A percentile compares a stretch with the other conserved stretches of the same genome.
Evolutionary conservation across 2,797 vertebrate species (phyloP).

Genomic region (Antrozous pallidus): DNA sequence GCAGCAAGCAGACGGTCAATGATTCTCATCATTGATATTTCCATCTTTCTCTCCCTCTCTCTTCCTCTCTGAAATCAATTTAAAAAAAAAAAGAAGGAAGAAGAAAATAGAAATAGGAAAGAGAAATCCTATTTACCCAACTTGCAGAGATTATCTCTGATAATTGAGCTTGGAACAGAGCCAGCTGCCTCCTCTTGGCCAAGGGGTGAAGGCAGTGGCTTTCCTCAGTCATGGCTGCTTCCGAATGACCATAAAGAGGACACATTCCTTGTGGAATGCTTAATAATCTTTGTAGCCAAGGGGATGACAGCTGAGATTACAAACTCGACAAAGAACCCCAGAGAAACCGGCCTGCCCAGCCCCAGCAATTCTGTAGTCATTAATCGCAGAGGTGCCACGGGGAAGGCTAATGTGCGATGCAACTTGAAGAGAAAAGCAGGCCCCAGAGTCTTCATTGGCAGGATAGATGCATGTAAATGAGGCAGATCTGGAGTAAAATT

Average conservation of each 20-base stretch:
- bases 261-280: conserved; percentile 62
- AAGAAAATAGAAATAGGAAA: conserved; percentile 6
- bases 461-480: neutral
- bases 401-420: neutral
- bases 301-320: conserved; percentile 63
- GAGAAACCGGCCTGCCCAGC: conserved; percentile 32
- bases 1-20: too few relatives aligned
- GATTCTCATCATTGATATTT: too few relatives aligned
- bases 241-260: conserved; percentile 58
- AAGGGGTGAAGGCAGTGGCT: conserved; percentile 40
- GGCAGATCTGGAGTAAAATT: neutral
- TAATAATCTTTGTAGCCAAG: conserved; percentile 57
- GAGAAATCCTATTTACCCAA: conserved; percentile 62
- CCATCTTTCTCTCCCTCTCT: too few relatives aligned
- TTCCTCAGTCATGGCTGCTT: conserved; percentile 64
- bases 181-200: conserved; percentile 40
- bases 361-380: neutral
- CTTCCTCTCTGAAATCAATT: too few relatives aligned
- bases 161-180: conserved; percentile 39
- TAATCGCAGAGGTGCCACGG: conserved; percentile 26
- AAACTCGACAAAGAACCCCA: conserved; percentile 53
- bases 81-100: neutral
- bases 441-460: neutral
- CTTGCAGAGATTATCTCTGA: conserved; percentile 50
- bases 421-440: conserved; percentile 28